phyloP scores from a whole-genome alignment of 2,113 vertebrate genomes.

The Corydoras sp. region DNA sequence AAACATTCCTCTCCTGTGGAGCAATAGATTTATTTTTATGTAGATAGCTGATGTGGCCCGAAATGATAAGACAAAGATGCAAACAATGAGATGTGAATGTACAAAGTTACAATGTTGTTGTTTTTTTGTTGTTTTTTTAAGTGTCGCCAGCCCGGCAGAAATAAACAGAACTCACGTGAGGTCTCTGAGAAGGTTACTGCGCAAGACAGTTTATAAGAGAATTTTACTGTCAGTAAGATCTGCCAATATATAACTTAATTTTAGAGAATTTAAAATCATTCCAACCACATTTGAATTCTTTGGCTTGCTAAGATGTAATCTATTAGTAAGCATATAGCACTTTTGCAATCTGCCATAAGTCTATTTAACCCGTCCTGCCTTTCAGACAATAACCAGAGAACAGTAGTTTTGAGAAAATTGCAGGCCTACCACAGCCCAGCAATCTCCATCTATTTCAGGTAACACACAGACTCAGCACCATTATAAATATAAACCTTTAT shows the following conservation, averaged over 20 bases:
- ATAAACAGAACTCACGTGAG: background rate
- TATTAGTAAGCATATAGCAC: constrained; percentile 3
- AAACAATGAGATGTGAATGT: too few species aligned
- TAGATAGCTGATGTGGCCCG: background rate
- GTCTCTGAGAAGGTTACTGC: background rate
- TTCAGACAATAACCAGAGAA: constrained; percentile 14
- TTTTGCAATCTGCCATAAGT: constrained; percentile 4
- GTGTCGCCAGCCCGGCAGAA: background rate
- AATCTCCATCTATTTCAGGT: constrained; percentile 31
- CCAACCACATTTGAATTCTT: background rate
- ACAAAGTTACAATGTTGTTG: too few species aligned
- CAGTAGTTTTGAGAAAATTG: constrained; percentile 21
- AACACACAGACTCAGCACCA: constrained; percentile 2
- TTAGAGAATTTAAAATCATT: background rate
- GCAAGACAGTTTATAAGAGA: background rate
- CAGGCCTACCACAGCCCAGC: constrained; percentile 17
- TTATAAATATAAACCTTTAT: constrained; percentile 14
- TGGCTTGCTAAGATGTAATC: background rate
- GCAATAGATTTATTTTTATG: background rate
- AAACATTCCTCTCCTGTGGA: constrained; percentile 66
- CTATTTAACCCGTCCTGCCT: constrained; percentile 16
- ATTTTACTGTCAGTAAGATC: background rate
- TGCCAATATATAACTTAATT: background rate
- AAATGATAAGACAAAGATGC: constrained; percentile 4
- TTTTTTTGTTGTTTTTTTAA: too few species aligned